Base-by-base conservation (phyloP, 2,797 vertebrate species). In the Xenentodon cancila region DNA sequence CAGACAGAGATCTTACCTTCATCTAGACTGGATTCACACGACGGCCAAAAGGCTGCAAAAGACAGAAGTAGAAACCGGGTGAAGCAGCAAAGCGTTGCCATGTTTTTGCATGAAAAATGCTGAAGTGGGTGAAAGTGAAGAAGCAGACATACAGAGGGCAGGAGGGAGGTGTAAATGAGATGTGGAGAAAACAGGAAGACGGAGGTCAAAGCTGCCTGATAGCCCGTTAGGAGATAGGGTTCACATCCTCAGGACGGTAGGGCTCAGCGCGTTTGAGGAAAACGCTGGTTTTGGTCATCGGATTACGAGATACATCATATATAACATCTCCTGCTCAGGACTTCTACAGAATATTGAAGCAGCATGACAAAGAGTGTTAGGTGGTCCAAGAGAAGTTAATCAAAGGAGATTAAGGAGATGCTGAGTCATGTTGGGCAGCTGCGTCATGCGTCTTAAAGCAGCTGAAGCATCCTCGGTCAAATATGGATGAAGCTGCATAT, bases 151-250 rank as follows among this genome's bases (percentile, higher is more conserved):
- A 49, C 43, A 1, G 5, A 59, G 42, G 0, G 4, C 5, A 3
- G 20, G 11, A 25, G 44, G 50, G 45, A 25, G 11, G 21, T 22
- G 32, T 43, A 2, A 56, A 71, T n/a, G 59, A 12, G 57, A 60
- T 18, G 66, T 7, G 40, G 22, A 82, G 88, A 82, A 92, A 93
- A 84, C 81, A 85, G 90, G 89, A 92, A 92, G 84, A 51, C 0
- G 0, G 21, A 66, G 90, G 90, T 89, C 79, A 81, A 70, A 79
- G 76, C 91, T 93, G 92, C 79, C 57, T 12, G 66, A 57, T 71
- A 90, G 60, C 90, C 89, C 73, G 49, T 30, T 1, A 40, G 2
- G 40, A 75, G 78, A 89, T 81, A 82, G 59, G 61, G 50, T 37
- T 51, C 30, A 22, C 42, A 20, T 40, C 12, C 21, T 51, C 22